Percentiles rank a stretch among this genome's conserved stretches.
These are phyloP conservation scores for Aphelenchoides besseyi DNA, from an alignment of 1,140 invertebrate species.

Conservation along the genomic window DNA sequence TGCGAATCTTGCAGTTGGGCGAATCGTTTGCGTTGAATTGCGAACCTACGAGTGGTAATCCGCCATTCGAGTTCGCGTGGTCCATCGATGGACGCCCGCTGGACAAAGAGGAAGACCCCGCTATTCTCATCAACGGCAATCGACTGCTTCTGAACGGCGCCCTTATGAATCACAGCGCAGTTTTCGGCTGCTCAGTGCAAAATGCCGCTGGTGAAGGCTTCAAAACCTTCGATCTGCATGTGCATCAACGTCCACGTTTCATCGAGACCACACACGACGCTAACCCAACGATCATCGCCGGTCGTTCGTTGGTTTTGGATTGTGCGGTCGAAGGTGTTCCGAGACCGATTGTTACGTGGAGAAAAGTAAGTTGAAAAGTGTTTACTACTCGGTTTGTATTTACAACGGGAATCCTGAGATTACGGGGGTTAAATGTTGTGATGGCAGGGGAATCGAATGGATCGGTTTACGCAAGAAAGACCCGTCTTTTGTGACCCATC, in stretches of 20 bases:
- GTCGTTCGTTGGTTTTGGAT: slow-evolving; percentile 63
- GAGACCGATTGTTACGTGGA: slow-evolving; percentile 65
- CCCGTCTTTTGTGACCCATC: not conserved
- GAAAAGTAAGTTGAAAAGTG: slow-evolving; percentile 51
- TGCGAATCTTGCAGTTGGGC: slow-evolving; percentile 38
- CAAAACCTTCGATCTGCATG: slow-evolving; percentile 61
- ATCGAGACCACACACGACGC: slow-evolving; percentile 50
- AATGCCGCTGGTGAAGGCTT: slow-evolving; percentile 62
- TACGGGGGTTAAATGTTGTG: not conserved
- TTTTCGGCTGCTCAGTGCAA: slow-evolving; percentile 55
- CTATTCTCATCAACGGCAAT: slow-evolving; percentile 26
- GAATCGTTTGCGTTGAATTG: slow-evolving; percentile 43
- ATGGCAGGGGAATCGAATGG: not conserved
- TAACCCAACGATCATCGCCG: slow-evolving; percentile 63
- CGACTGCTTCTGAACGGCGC: slow-evolving; percentile 17
- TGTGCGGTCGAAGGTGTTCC: slow-evolving; percentile 66
- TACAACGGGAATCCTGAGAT: slow-evolving; percentile 3
- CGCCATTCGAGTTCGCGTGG: slow-evolving; percentile 36
- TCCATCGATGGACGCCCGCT: slow-evolving; percentile 34
- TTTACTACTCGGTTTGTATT: not conserved
- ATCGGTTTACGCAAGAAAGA: not conserved
- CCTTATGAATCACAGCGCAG: slow-evolving; percentile 50
- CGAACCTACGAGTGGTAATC: slow-evolving; percentile 27
- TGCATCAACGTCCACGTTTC: slow-evolving; percentile 62
- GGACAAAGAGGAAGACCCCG: slow-evolving; percentile 20